Percentiles rank a stretch among this genome's conserved stretches.
Evolutionary conservation across 2,113 vertebrate genomes (phyloP).

Genomic region (Calonectris borealis): DNA sequence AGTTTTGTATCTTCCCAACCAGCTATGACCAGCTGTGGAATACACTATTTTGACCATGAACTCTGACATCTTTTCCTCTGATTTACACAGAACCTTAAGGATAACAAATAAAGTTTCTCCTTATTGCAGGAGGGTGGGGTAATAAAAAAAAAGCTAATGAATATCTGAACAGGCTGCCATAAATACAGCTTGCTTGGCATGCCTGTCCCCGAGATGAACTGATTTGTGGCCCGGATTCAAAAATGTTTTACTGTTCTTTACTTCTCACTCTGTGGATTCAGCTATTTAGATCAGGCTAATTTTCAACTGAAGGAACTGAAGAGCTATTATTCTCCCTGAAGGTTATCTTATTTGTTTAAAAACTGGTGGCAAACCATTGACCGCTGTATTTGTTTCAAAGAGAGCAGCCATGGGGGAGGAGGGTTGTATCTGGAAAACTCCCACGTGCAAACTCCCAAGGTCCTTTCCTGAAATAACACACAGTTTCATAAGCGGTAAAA

Average conservation of each 20-base stretch:
- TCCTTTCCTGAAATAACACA: slow-evolving; percentile 29
- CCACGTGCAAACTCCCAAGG: neutral
- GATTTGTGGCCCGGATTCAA: slow-evolving; percentile 42
- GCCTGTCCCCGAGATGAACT: neutral
- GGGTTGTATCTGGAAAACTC: neutral
- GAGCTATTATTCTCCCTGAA: slow-evolving; percentile 19
- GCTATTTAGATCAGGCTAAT: slow-evolving; percentile 49
- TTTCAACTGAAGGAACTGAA: slow-evolving; percentile 35
- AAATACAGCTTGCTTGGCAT: neutral
- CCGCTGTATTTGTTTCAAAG: neutral
- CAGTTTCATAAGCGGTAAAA: neutral
- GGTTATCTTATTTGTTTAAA: slow-evolving; percentile 25
- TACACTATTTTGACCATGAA: neutral
- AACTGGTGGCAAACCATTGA: slow-evolving; percentile 34
- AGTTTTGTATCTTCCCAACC: neutral
- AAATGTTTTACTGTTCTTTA: slow-evolving; percentile 16
- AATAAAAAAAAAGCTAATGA: neutral
- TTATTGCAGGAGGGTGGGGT: neutral
- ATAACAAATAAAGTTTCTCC: neutral
- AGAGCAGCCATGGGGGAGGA: neutral
- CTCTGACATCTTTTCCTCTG: neutral
- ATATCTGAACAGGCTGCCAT: neutral
- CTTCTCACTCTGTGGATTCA: neutral
- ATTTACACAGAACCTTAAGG: neutral
- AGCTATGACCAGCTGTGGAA: neutral